phyloP scores from a whole-genome alignment of 1,140 invertebrate genomes.

The Matsumurasca onukii region DNA sequence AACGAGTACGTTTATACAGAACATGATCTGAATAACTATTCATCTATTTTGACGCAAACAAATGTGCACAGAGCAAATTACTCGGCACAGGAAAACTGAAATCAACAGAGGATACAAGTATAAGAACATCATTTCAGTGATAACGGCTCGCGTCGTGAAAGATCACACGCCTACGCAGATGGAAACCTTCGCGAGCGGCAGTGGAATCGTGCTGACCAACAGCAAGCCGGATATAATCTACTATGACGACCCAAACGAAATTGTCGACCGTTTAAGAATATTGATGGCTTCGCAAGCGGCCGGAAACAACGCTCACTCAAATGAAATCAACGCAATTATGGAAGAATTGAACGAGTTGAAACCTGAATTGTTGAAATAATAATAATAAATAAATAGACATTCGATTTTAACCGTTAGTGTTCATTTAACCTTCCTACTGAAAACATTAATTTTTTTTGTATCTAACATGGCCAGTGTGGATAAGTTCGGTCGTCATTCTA shows the following conservation, averaged over 20 bases:
- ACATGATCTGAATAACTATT: conserved; percentile 11
- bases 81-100: background rate
- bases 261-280: conserved; percentile 6
- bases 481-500: too few relatives aligned
- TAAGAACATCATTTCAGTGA: conserved; percentile 2
- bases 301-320: too few relatives aligned
- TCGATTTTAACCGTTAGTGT: too few relatives aligned
- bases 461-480: too few relatives aligned
- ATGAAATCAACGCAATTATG: too few relatives aligned
- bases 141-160: too few relatives aligned
- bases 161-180: too few relatives aligned
- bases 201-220: background rate
- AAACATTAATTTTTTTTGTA: too few relatives aligned
- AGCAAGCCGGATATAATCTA: background rate
- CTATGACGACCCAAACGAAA: conserved; percentile 12
- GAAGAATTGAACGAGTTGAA: too few relatives aligned
- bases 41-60: background rate
- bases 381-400: too few relatives aligned
- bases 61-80: conserved; percentile 8
- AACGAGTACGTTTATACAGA: background rate
- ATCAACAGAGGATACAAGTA: conserved; percentile 5
- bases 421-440: too few relatives aligned
- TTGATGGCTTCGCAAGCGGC: background rate
- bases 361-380: too few relatives aligned
- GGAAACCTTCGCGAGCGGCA: background rate